These are phyloP conservation scores for Thera britannica DNA, from an alignment of 2,888 invertebrate species.

Conservation along the genomic window DNA sequence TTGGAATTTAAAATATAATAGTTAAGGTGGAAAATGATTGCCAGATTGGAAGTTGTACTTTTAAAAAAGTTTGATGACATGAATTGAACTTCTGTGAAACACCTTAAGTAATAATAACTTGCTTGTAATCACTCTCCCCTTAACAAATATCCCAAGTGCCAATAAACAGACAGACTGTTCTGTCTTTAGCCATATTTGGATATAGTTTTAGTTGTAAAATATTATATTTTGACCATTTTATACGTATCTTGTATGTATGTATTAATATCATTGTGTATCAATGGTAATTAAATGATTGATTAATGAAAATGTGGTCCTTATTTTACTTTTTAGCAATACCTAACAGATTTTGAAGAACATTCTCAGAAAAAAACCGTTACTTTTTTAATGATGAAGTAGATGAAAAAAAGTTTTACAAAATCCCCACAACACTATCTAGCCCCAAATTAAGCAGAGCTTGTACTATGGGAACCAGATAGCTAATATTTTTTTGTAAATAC, in stretches of 20 bases:
- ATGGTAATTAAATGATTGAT: conserved; percentile 78
- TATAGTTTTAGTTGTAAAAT: conserved; percentile 72
- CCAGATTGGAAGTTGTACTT: not conserved
- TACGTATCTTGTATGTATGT: conserved; percentile 72
- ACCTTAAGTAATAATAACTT: conserved; percentile 1
- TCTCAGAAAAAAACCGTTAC: too few relatives aligned
- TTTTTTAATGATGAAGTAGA: too few relatives aligned
- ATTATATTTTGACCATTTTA: conserved; percentile 65
- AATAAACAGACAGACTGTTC: conserved; percentile 62
- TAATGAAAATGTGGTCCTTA: conserved; percentile 48
- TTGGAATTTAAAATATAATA: conserved; percentile 5
- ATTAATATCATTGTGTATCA: conserved; percentile 72
- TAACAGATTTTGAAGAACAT: too few relatives aligned
- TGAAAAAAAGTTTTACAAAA: too few relatives aligned
- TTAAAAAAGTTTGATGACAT: not conserved
- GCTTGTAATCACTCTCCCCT: conserved; percentile 2
- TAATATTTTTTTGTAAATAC: too few relatives aligned
- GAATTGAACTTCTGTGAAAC: not conserved
- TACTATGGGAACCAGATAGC: too few relatives aligned
- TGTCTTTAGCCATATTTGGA: conserved; percentile 81
- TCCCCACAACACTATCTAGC: too few relatives aligned
- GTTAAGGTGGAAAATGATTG: not conserved
- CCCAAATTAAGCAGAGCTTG: too few relatives aligned
- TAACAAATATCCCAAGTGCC: conserved; percentile 74
- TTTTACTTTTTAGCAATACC: too few relatives aligned